These are phyloP conservation scores for Oreotrochilus melanogaster DNA, from an alignment of 2,113 vertebrate species.

Conservation along the genomic window DNA sequence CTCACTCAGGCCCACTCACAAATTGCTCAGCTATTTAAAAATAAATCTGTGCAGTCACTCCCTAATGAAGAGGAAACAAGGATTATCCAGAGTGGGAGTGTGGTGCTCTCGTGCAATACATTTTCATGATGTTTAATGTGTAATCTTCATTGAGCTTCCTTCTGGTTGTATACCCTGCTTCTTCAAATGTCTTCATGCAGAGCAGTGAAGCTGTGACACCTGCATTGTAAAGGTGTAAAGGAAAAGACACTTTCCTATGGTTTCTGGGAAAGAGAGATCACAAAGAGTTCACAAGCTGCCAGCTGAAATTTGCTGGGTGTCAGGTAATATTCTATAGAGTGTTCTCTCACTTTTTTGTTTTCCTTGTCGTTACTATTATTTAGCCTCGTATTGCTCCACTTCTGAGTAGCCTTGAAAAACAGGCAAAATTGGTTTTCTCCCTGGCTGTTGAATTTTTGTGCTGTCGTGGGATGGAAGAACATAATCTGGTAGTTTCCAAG, in stretches of 20 bases:
- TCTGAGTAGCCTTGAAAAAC: neutral
- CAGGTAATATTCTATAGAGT: neutral
- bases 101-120: neutral
- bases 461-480: neutral
- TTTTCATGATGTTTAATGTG: neutral
- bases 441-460: neutral
- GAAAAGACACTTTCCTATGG: neutral
- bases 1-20: neutral
- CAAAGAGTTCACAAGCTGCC: neutral
- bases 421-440: neutral
- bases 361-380: neutral
- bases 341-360: neutral
- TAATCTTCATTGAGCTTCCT: neutral
- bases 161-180: neutral
- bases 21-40: neutral
- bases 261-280: neutral
- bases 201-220: neutral
- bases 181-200: neutral
- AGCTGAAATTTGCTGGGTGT: neutral
- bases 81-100: neutral
- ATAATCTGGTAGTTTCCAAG: rapidly evolving
- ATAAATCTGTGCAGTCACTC: neutral
- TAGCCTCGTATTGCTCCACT: neutral
- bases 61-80: neutral
- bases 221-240: neutral